Evolutionary conservation across 1,140 invertebrate species (phyloP).

Genomic region (Stegodyphus dumicola): DNA sequence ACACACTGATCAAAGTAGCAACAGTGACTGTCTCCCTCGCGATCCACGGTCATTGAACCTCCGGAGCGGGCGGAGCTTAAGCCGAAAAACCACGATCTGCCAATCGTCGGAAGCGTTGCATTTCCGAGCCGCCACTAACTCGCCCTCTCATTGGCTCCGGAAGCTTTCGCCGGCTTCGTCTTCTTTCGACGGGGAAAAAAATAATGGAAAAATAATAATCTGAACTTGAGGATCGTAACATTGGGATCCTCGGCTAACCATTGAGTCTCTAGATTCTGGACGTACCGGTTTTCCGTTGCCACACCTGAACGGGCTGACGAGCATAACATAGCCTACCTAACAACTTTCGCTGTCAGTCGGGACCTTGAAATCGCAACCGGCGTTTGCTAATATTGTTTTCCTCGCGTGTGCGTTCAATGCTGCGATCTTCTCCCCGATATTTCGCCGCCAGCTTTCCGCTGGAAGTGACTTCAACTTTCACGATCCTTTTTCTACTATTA

Average conservation of each 20-base stretch:
- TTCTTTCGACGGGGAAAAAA: neutral
- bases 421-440: neutral
- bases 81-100: slow-evolving; percentile 8
- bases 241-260: neutral
- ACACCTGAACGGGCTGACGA: slow-evolving; percentile 25
- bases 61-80: slow-evolving; percentile 28
- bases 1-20: slow-evolving; percentile 55
- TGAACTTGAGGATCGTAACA: slow-evolving; percentile 39
- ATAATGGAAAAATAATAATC: slow-evolving; percentile 30
- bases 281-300: slow-evolving; percentile 46
- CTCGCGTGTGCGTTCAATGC: neutral
- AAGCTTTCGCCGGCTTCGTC: slow-evolving; percentile 5
- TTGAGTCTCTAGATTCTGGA: slow-evolving; percentile 44
- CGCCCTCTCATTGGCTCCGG: slow-evolving; percentile 23
- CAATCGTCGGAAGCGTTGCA: slow-evolving; percentile 47
- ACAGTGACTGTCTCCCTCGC: neutral
- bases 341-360: slow-evolving; percentile 62
- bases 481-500: neutral
- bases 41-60: slow-evolving; percentile 56
- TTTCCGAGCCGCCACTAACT: slow-evolving; percentile 5
- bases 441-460: neutral
- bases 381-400: neutral
- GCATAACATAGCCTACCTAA: slow-evolving; percentile 38
- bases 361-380: slow-evolving; percentile 61
- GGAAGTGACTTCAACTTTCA: slow-evolving; percentile 3